Percentiles rank a stretch among this genome's conserved stretches.
These are phyloP conservation scores for Ispidina lecontei DNA, from an alignment of 2,797 vertebrate genomes.

Conservation along the genomic window DNA sequence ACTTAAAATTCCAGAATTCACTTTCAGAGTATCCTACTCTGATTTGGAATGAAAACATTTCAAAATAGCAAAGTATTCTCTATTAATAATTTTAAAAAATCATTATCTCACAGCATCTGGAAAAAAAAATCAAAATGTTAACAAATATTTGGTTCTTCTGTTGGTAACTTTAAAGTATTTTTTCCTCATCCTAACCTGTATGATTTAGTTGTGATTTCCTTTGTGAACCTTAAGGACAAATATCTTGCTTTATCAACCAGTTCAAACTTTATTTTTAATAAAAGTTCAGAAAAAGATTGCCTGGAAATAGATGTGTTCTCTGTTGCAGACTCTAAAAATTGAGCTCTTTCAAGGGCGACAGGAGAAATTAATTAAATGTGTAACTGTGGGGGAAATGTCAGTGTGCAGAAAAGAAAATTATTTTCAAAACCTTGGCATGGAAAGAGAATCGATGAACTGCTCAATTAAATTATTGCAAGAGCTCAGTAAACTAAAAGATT, in stretches of 20 bases:
- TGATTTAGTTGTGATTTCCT: not conserved
- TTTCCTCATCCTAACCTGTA: not conserved
- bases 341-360: not conserved
- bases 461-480: not conserved
- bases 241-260: not conserved
- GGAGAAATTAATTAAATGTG: not conserved
- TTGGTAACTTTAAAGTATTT: not conserved
- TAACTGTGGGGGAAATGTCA: accelerated
- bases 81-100: not conserved
- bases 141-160: not conserved
- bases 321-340: not conserved
- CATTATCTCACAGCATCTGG: not conserved
- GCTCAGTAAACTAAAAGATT: not conserved
- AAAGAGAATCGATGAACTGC: not conserved
- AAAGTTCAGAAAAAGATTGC: not conserved
- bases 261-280: not conserved
- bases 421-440: not conserved
- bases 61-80: not conserved
- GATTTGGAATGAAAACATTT: not conserved
- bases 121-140: not conserved
- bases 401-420: not conserved
- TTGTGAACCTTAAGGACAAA: not conserved
- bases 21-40: not conserved
- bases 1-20: not conserved
- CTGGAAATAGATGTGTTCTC: not conserved